Evolutionary conservation across 2,113 vertebrate genomes (phyloP).

Genomic region (Rhodinocichla rosea): DNA sequence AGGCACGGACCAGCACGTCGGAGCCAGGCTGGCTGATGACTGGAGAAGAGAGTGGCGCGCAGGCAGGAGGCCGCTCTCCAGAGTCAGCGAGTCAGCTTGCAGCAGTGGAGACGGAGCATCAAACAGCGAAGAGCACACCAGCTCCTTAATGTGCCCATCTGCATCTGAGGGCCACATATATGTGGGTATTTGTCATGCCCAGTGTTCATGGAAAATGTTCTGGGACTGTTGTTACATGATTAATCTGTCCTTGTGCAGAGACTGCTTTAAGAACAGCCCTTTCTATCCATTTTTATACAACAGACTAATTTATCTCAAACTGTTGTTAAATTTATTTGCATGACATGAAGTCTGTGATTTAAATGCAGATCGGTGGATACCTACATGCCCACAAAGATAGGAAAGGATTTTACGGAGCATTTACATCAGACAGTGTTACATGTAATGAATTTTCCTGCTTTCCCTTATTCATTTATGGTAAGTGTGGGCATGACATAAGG

Average conservation of each 20-base stretch:
- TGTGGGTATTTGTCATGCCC: background rate
- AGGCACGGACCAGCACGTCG: fast-evolving
- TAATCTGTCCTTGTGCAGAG: background rate
- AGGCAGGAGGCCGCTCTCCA: background rate
- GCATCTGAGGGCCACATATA: background rate
- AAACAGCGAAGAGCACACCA: fast-evolving
- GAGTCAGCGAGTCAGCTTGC: background rate
- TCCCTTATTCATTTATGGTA: background rate
- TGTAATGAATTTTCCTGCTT: background rate
- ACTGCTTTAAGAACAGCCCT: background rate
- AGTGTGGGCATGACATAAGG: background rate
- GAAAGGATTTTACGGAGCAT: background rate
- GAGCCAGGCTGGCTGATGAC: background rate
- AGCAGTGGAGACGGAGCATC: fast-evolving
- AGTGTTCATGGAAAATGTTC: background rate
- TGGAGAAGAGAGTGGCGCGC: fast-evolving
- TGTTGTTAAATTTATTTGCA: background rate
- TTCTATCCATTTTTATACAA: background rate
- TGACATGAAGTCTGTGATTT: background rate
- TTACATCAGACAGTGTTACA: fast-evolving
- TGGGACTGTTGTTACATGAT: background rate
- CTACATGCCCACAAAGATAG: background rate
- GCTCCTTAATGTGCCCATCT: fast-evolving
- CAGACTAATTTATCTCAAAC: background rate
- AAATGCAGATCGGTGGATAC: background rate